Base-by-base conservation (phyloP, 2,113 vertebrate genomes). In the Tor tambroides region DNA sequence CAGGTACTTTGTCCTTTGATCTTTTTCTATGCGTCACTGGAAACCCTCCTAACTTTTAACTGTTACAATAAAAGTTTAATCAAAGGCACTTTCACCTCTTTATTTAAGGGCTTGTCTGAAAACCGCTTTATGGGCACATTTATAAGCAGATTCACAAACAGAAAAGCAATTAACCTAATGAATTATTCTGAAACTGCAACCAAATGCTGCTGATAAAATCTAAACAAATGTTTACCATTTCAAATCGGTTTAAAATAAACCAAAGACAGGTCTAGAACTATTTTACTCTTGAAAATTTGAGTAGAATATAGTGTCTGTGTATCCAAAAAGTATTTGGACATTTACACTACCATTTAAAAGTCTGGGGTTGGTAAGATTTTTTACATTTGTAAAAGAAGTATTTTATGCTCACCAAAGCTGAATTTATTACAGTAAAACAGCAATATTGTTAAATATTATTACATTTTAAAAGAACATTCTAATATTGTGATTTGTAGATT, bases 11-110 rank as follows among this genome's bases (percentile, higher is more conserved):
- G 19, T 43, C 23, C n/a, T 38, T 81, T 14, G 9, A 6, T 81
- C n/a, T 65, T 65, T 17, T 6, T 65, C 38, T 65, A 3, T 81
- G 59, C 59, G 28, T 23, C 23, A 28, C 19, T 46, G n/a, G 59
- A 84, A 77, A 81, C 23, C 56, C 56, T 41, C 6, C 11, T 63
- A 87, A 63, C 83, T 85, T 91, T 83, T 43, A 72, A 89, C 77
- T 79, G 89, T 86, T 82, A 38, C 0, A 7, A 85, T 78, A 88
- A 86, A 67, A 89, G 74, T 46, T 88, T 4, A 61, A n/a, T 87
- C 87, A 85, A 67, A 86, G 87, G 75, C 83, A 67, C 82, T 88
- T 89, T 74, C 61, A 87, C 17, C 6, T 54, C 23, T 90, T 91
- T 89, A 94, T 90, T 89, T 85, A 87, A 61, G 26, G 15, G 54